Evolutionary conservation across 1,140 invertebrate species (phyloP).

Genomic region (Holotrichia oblita): DNA sequence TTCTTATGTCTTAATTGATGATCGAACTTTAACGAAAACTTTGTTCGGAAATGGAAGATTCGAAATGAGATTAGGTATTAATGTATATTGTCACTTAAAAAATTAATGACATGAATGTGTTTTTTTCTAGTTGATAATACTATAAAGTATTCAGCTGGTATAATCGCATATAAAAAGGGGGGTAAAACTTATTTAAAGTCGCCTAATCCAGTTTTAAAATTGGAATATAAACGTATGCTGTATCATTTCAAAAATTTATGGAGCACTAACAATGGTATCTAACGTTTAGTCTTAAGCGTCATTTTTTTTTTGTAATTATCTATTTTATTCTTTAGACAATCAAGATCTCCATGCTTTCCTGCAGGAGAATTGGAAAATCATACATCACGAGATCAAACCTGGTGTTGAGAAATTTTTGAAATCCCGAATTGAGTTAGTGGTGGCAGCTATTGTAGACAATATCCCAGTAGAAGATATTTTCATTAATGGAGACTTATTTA

Average conservation of each 20-base stretch:
- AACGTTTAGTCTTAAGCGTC: too few relatives aligned
- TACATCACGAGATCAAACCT: too few relatives aligned
- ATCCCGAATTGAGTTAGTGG: too few relatives aligned
- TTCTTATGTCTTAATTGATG: neutral
- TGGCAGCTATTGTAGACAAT: too few relatives aligned
- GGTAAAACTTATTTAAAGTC: neutral
- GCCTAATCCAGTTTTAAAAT: neutral
- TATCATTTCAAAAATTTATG: neutral
- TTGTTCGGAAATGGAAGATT: neutral
- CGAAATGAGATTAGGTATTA: neutral
- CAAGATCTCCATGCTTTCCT: too few relatives aligned
- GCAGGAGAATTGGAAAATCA: too few relatives aligned
- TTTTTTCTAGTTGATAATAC: neutral
- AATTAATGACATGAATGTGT: neutral
- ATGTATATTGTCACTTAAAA: neutral
- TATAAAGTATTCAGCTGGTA: neutral
- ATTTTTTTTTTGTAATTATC: too few relatives aligned
- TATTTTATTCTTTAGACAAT: too few relatives aligned
- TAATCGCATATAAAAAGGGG: neutral
- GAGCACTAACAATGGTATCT: too few relatives aligned
- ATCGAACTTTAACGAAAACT: neutral
- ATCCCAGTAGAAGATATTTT: too few relatives aligned
- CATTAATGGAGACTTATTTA: too few relatives aligned
- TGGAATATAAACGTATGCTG: neutral
- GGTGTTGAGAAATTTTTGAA: too few relatives aligned